Base-by-base conservation (phyloP, 2,888 invertebrate species). In the Dicyrtomina minuta region DNA sequence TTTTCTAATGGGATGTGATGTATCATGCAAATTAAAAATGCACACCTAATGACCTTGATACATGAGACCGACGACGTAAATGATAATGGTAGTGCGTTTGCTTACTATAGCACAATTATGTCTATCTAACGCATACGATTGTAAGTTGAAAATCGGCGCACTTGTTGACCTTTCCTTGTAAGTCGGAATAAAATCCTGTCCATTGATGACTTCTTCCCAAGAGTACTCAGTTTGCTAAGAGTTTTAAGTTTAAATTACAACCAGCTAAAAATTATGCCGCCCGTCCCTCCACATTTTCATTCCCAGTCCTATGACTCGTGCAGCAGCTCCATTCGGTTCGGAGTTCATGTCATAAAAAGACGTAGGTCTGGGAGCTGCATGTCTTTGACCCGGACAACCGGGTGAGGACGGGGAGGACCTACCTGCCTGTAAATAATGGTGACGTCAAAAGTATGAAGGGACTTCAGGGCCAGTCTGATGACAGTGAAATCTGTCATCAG, bases 301-400 rank as follows among this genome's bases (percentile, higher is more conserved):
- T 77, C 78, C n/a, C 75, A 75, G 58, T 77, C 77, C 10, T 77
- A 71, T 43, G 78, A 78, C n/a, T 78, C 78, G 0, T 46, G 5
- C 4, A 46, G 46, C 4, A 74, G 74, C n/a, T 74, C 73, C 24
- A 68, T 77, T n/a, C n/a, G n/a, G n/a, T n/a, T n/a, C 60, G 75
- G 24, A 78, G 78, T 66, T 75, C 75, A 1, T 72, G 77, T 51
- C 59, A 74, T 24, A 78, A 78, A 56, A 78, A 77, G 56, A 72
- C 78, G 41, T 77, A 77, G 60, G 75, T 78, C 58, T 65, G 78
- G 26, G 76, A 76, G 10, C 60, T 49, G 1, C 56, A 59, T 46
- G 66, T 66, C 1, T 68, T 49, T 20, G 68, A 60, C 24, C 68
- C 66, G 22, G 66, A n/a, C n/a, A n/a, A n/a, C n/a, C n/a, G n/a